Evolutionary conservation across 2,888 invertebrate genomes (phyloP), one percentile per base, ranked within the genome.

Genomic region (Candidula unifasciata): DNA sequence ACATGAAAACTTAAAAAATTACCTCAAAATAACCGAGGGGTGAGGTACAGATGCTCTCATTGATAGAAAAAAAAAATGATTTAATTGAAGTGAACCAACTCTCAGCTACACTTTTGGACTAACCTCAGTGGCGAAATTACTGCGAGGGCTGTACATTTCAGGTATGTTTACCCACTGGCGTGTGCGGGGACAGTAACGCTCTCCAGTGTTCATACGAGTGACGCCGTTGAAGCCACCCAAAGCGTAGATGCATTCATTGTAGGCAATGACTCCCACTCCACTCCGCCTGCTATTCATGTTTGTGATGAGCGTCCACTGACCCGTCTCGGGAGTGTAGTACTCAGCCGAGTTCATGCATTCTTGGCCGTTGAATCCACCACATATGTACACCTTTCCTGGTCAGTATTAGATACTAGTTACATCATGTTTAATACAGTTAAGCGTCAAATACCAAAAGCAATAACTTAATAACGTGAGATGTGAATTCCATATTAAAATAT

Each of bases 241-340:
- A n/a, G 91, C 96, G 90, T 95, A 96, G 78, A 97, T 95, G 93
- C 95, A 95, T 89, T 96, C 96, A 93, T 96, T 96, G 94, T 97
- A 97, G 18, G 97, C 95, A 85, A 97, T 96, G 93, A 97, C 97
- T 0, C 97, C 97, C 30, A 97, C 97, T 1, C 98, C 98, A n/a
- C 97, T 97, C 76, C 98, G 95, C 21, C 96, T 95, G 44, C 96
- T 97, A 90, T 97, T 95, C 98, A 96, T 97, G 86, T 96, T 95
- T 0, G 91, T 88, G 24, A 94, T 89, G 82, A 92, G 87, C 5
- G 94, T 93, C 94, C 94, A 94, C 85, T 92, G 93, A 84, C 93
- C 92, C 13, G 91, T 91, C 8, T 82, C 82, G 0, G 93, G 92
- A 85, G 92, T 91, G 85, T 90, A 94, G 82, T 87, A 90, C 85